Conservation (phyloP, 2,113 vertebrate genomes). For the Mus pahari region DNA sequence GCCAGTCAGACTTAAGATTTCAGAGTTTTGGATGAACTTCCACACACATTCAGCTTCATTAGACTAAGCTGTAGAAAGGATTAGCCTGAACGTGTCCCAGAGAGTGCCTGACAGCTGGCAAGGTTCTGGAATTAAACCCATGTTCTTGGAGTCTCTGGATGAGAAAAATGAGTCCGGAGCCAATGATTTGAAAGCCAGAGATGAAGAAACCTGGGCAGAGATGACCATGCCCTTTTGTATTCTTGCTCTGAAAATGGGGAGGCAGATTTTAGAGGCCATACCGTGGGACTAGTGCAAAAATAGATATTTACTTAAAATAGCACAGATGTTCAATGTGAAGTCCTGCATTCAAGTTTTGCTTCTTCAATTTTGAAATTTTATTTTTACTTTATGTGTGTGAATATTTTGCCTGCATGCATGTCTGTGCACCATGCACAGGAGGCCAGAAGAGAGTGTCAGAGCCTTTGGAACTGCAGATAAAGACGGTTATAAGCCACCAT, state of each 20-base stretch:
- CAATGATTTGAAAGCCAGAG: neutral
- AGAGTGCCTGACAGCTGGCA: neutral
- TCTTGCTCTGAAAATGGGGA: neutral
- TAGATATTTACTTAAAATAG: constrained; percentile 42
- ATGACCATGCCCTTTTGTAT: neutral
- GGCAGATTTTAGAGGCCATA: neutral
- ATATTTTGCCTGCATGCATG: neutral
- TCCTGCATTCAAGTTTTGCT: neutral
- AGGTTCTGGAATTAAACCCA: neutral
- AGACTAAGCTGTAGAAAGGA: neutral
- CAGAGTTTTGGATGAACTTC: neutral
- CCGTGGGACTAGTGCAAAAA: neutral
- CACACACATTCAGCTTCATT: neutral
- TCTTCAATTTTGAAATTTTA: neutral
- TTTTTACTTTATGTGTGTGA: neutral
- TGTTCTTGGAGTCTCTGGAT: neutral
- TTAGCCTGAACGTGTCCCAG: neutral
- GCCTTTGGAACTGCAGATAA: neutral
- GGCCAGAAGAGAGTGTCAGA: neutral
- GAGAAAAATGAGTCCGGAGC: neutral
- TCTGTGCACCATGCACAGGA: neutral
- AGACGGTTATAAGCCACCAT: neutral
- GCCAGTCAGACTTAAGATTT: neutral
- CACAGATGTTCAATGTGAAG: constrained; percentile 21
- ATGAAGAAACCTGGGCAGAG: neutral